Conservation (phyloP, 2,888 invertebrate genomes). For the Eubasilissa splendida region DNA sequence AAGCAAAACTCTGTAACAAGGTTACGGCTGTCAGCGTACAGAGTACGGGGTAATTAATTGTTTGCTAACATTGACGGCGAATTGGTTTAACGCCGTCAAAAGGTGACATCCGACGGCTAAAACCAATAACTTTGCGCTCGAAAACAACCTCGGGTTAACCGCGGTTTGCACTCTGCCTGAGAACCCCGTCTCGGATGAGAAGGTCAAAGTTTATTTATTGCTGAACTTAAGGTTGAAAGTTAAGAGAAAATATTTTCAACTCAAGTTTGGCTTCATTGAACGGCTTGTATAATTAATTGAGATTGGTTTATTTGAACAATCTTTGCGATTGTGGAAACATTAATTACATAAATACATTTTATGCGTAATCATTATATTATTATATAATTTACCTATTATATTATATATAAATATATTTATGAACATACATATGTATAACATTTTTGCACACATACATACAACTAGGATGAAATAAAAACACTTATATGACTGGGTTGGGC, state of each 20-base stretch:
- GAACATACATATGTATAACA: too few species aligned
- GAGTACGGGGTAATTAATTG: not conserved
- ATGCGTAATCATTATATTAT: too few species aligned
- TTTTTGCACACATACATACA: too few species aligned
- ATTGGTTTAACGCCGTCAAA: conserved; percentile 15
- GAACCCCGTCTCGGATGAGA: not conserved
- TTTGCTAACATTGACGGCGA: not conserved
- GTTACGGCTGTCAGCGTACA: not conserved
- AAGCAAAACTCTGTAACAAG: not conserved
- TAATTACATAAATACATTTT: too few species aligned
- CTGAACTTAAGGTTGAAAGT: conserved; percentile 1
- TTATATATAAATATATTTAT: too few species aligned
- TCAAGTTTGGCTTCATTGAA: not conserved
- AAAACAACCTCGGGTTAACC: not conserved
- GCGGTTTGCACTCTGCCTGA: not conserved
- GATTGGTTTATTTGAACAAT: too few species aligned
- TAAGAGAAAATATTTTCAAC: not conserved
- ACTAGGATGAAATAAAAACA: too few species aligned
- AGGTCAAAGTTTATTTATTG: conserved; percentile 11
- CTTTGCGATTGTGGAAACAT: too few species aligned
- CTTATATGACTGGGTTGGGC: too few species aligned
- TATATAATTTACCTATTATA: too few species aligned
- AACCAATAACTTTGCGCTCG: not conserved
- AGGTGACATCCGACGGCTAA: not conserved
- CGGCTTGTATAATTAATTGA: conserved; percentile 4